Evolutionary conservation across 2,113 vertebrate species (phyloP), one percentile per base, ranked within the genome.

Genomic region (Labeo rohita): DNA sequence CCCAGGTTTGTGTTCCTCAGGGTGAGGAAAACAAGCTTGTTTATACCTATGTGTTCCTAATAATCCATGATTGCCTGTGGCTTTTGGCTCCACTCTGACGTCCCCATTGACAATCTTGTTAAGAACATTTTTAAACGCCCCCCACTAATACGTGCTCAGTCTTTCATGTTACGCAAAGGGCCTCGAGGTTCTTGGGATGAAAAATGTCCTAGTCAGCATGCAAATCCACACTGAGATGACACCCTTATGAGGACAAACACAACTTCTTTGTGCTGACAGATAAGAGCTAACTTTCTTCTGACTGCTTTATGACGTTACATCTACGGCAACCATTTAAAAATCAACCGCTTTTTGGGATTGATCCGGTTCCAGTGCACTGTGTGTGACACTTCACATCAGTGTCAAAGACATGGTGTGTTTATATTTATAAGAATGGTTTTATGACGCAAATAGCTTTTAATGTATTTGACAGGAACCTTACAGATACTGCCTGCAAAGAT

Each of bases 41-140:
- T 83, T 52, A 87, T 77, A 63, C n/a, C 36, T 54, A 11, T 72
- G 49, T 54, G 78, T 78, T 79, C 13, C 15, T 78, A 78, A 88
- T 66, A 82, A 77, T 52, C 50, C 79, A 86, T 80, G n/a, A 72
- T 21, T 59, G 39, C 66, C 84, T 63, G 74, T 82, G 23, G 73
- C 56, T 79, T 10, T 78, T 63, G 80, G 74, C 65, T 78, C 23
- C 56, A 49, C 72, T 83, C 61, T 49, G 45, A 73, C 36, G 23
- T 87, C 15, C 66, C 73, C 52, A 80, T 80, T 77, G 80, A 83
- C 36, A 68, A 87, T 82, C 80, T 77, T 76, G 73, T 87, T 84
- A 76, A 65, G 56, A 83, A 77, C 8, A 59, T 87, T 70, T 76
- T 56, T 11, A 77, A 87, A 77, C 21, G 39, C 52, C 15, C 18